A percentile compares a stretch with the other conserved stretches of the same genome.
Evolutionary conservation across 2,113 vertebrate genomes (phyloP).

Genomic region (Ammodytes marinus): DNA sequence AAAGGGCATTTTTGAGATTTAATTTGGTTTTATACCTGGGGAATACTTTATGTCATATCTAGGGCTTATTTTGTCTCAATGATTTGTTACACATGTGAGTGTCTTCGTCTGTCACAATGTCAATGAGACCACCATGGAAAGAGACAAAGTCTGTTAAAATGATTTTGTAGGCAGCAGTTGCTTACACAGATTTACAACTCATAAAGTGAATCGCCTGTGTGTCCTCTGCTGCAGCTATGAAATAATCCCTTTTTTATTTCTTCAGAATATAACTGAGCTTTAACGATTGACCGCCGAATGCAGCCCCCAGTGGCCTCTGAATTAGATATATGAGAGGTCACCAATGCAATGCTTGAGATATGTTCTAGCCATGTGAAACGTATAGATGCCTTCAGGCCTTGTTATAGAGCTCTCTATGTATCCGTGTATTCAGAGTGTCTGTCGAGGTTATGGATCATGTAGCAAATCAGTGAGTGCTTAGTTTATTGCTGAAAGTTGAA

Average conservation of each 20-base stretch:
- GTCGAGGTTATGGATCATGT: slow-evolving; percentile 4
- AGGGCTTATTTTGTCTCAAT: background rate
- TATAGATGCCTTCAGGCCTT: slow-evolving; percentile 38
- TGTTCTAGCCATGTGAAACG: slow-evolving; percentile 36
- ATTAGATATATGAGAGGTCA: slow-evolving; percentile 38
- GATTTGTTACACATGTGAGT: slow-evolving; percentile 20
- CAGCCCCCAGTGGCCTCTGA: slow-evolving; percentile 13
- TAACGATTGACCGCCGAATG: slow-evolving; percentile 32
- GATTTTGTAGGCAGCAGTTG: slow-evolving; percentile 35
- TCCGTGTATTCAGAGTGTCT: slow-evolving; percentile 18
- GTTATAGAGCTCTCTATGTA: background rate
- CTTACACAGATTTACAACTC: slow-evolving; percentile 34
- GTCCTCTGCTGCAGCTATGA: slow-evolving; percentile 32
- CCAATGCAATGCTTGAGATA: slow-evolving; percentile 34
- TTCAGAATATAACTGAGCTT: slow-evolving; percentile 27
- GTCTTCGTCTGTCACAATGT: slow-evolving; percentile 12
- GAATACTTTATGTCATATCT: background rate
- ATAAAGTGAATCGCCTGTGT: slow-evolving; percentile 35
- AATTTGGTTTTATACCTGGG: background rate
- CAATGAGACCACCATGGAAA: slow-evolving; percentile 11
- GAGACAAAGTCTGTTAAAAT: slow-evolving; percentile 21
- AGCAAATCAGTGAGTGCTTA: background rate
- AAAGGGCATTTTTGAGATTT: background rate
- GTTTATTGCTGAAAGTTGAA: slow-evolving; percentile 18
- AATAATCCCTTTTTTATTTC: slow-evolving; percentile 25